These are phyloP conservation scores for Taenioides sp. DNA, from an alignment of 2,797 vertebrate genomes.

Conservation along the genomic window DNA sequence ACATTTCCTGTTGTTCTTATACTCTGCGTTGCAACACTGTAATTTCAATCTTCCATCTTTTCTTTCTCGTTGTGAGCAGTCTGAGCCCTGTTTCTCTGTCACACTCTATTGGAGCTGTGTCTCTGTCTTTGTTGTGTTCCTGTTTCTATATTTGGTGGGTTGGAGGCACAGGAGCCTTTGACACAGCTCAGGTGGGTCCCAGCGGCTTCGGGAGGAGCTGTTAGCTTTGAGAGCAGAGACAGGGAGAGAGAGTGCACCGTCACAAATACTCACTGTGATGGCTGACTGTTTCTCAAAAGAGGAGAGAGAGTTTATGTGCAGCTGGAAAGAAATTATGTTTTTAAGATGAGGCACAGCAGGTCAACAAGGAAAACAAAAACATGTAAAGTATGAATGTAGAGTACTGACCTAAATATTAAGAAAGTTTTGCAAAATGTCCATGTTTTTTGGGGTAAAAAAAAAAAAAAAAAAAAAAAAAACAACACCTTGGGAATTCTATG, in stretches of 20 bases:
- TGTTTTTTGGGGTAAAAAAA: too few species aligned
- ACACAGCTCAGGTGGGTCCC: conserved; percentile 29
- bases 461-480: too few species aligned
- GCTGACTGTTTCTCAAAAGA: not conserved
- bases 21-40: too few species aligned
- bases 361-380: not conserved
- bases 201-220: conserved; percentile 40
- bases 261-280: not conserved
- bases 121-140: conserved; percentile 37
- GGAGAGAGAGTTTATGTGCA: not conserved
- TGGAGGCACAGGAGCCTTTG: conserved; percentile 56
- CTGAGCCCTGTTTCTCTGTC: conserved; percentile 31
- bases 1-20: too few species aligned
- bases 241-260: conserved; percentile 22
- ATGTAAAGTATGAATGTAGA: too few species aligned
- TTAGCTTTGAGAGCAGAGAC: conserved; percentile 29
- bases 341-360: not conserved
- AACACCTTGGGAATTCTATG: too few species aligned
- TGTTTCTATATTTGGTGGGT: conserved; percentile 35
- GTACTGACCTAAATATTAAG: too few species aligned
- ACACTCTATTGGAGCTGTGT: conserved; percentile 26
- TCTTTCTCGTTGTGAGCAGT: conserved; percentile 25
- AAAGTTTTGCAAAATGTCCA: too few species aligned
- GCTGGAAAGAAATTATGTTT: not conserved
- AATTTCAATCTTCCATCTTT: too few species aligned